A percentile compares a stretch with the other conserved stretches of the same genome.
Evolutionary conservation across 2,888 invertebrate genomes (phyloP).

Genomic region (Tetanocera ferruginea): DNA sequence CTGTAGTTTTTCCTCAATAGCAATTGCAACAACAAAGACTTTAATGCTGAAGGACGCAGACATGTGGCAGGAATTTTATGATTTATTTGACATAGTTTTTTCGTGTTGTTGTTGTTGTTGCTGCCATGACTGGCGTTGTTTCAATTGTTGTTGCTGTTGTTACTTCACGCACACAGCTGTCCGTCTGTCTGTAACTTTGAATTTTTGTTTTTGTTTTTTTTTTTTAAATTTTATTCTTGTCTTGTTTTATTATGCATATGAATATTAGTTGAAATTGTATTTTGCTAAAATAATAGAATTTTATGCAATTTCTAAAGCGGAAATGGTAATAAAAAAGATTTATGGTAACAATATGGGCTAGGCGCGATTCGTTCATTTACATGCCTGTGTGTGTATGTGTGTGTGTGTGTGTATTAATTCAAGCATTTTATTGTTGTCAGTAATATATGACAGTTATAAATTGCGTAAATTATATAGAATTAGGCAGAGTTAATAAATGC

Average conservation of each 20-base stretch:
- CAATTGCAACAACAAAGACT: slow-evolving; percentile 20
- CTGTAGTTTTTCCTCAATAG: background rate
- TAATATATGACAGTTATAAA: background rate
- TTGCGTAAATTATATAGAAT: background rate
- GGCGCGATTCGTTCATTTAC: slow-evolving; percentile 31
- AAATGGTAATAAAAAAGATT: slow-evolving; percentile 58
- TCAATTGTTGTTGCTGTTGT: slow-evolving; percentile 1
- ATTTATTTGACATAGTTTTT: slow-evolving; percentile 65
- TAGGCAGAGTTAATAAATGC: background rate
- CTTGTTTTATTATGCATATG: background rate
- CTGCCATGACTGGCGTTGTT: background rate
- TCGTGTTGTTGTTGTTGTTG: slow-evolving; percentile 29
- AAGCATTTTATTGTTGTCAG: background rate
- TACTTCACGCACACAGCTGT: background rate
- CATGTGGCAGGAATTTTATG: slow-evolving; percentile 56
- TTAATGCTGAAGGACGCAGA: slow-evolving; percentile 42
- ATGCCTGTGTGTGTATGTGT: background rate
- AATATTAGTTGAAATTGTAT: slow-evolving; percentile 64
- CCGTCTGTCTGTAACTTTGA: background rate
- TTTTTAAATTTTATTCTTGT: background rate
- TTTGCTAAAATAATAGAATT: slow-evolving; percentile 60
- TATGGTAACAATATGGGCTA: slow-evolving; percentile 57
- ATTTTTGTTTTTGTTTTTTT: background rate
- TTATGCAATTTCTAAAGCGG: slow-evolving; percentile 56
- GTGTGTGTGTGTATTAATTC: background rate